Conservation (phyloP, 2,888 invertebrate species). For the Metacarcinus magister region DNA sequence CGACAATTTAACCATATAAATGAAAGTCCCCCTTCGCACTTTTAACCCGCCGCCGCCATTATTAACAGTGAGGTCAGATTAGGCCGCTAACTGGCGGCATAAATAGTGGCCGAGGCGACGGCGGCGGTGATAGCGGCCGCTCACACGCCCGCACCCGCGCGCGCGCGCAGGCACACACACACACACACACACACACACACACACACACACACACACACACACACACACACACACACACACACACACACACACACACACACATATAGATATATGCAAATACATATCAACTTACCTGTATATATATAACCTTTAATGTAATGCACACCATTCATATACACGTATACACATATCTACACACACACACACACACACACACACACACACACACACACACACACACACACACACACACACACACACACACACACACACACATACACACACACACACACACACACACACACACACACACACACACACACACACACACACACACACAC, state of each 20-base stretch:
- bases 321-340: not conserved
- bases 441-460: constrained; percentile 54
- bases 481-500: constrained; percentile 46
- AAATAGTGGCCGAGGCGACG: constrained; percentile 56
- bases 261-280: not conserved
- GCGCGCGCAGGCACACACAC: not conserved
- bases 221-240: constrained; percentile 63
- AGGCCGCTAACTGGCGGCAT: constrained; percentile 64
- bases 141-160: constrained; percentile 7
- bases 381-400: constrained; percentile 44
- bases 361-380: constrained; percentile 54
- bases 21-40: constrained; percentile 69
- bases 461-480: constrained; percentile 44
- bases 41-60: constrained; percentile 62
- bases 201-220: not conserved
- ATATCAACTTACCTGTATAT: not conserved
- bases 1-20: constrained; percentile 74
- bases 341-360: constrained; percentile 58
- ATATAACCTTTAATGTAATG: not conserved
- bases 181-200: constrained; percentile 1
- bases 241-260: constrained; percentile 65
- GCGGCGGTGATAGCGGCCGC: not conserved
- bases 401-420: constrained; percentile 47
- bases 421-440: constrained; percentile 9
- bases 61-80: constrained; percentile 71